phyloP scores from a whole-genome alignment of 2,797 vertebrate genomes.

The Aphelocoma californica region DNA sequence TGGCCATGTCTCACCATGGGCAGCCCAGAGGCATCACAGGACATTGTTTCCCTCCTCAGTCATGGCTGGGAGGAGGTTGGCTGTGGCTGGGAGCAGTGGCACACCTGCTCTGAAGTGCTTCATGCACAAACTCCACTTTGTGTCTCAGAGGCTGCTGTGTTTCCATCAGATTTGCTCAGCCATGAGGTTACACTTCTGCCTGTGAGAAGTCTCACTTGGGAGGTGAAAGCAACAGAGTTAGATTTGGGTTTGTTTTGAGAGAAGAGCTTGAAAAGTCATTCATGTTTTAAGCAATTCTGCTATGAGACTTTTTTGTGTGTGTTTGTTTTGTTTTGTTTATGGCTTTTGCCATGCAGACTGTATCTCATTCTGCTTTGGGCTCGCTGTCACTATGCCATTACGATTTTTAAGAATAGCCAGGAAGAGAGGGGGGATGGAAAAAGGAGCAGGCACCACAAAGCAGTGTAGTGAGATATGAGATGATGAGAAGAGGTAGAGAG shows the following conservation, averaged over 20 bases:
- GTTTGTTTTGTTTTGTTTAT: not conserved
- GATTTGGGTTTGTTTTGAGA: not conserved
- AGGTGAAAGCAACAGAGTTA: not conserved
- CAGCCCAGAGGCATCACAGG: not conserved
- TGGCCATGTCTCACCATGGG: not conserved
- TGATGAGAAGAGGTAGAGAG: not conserved
- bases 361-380: not conserved
- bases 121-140: fast-evolving
- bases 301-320: not conserved
- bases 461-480: not conserved
- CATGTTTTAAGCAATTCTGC: not conserved
- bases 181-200: not conserved
- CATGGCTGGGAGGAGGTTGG: not conserved
- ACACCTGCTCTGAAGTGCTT: not conserved
- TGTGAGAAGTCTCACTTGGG: slow-evolving; percentile 8
- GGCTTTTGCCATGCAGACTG: not conserved
- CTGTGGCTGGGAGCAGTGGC: not conserved
- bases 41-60: not conserved
- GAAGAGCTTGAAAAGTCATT: not conserved
- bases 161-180: not conserved
- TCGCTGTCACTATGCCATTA: not conserved
- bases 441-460: not conserved
- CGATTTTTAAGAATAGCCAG: slow-evolving; percentile 13
- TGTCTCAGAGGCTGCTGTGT: not conserved
- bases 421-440: not conserved